Percentiles rank a stretch among this genome's conserved stretches.
Evolutionary conservation across 2,113 vertebrate genomes (phyloP).

Genomic region (Empidonax alnorum): DNA sequence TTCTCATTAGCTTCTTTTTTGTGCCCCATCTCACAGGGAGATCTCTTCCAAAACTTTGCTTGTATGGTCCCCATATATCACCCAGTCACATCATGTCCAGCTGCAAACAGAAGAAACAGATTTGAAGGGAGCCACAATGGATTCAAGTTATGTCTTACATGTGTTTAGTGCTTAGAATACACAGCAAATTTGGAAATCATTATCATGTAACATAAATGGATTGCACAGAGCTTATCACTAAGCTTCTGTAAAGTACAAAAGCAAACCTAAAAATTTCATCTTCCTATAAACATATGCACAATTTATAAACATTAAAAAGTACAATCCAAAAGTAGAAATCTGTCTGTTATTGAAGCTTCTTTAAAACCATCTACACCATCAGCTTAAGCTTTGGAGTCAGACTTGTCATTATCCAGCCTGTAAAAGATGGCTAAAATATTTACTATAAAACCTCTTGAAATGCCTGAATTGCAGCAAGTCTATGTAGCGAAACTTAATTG

Average conservation of each 20-base stretch:
- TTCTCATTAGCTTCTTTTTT: neutral
- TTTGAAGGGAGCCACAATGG: neutral
- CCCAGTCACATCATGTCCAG: conserved; percentile 90
- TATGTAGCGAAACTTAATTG: conserved; percentile 6
- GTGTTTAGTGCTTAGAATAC: neutral
- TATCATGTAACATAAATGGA: neutral
- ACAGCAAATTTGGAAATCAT: neutral
- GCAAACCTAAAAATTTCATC: neutral
- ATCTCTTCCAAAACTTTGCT: neutral
- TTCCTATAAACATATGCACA: neutral
- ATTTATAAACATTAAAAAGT: neutral
- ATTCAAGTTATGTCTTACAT: neutral
- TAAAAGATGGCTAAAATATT: conserved; percentile 12
- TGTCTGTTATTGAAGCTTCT: neutral
- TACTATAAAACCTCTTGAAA: neutral
- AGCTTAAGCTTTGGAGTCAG: neutral
- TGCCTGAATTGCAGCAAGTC: neutral
- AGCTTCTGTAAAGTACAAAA: neutral
- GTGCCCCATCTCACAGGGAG: neutral
- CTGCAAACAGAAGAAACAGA: conserved; percentile 76
- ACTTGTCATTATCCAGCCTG: neutral
- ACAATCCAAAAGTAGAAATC: conserved; percentile 6
- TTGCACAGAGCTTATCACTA: neutral
- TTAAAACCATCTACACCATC: neutral
- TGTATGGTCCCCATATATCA: neutral